These are phyloP conservation scores for Drosophila ezoana DNA, from an alignment of 2,888 invertebrate species.

Conservation along the genomic window DNA sequence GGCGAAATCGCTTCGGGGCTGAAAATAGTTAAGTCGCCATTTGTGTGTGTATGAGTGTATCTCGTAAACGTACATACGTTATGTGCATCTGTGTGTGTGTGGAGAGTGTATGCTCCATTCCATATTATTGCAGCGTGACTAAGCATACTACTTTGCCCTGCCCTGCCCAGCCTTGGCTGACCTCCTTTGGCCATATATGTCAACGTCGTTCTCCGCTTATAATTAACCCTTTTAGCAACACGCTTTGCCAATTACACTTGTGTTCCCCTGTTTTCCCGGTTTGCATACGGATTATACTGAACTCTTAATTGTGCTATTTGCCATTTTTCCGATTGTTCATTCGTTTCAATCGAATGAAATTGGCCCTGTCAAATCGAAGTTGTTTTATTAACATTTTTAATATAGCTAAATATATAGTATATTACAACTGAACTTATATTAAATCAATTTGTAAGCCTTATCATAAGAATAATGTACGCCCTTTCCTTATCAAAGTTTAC, in stretches of 20 bases:
- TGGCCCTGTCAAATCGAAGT: background rate
- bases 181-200: slow-evolving; percentile 34
- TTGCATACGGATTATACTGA: no score
- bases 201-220: slow-evolving; percentile 49
- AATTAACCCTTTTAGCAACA: slow-evolving; percentile 74
- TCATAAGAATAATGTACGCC: background rate
- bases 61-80: background rate
- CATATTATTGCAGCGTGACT: slow-evolving; percentile 60
- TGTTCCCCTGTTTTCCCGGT: background rate
- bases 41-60: slow-evolving; percentile 27
- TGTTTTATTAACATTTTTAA: slow-evolving; percentile 7
- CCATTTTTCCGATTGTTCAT: background rate
- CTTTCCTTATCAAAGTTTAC: background rate
- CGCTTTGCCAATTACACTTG: slow-evolving; percentile 23
- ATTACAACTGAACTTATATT: slow-evolving; percentile 7
- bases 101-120: slow-evolving; percentile 33
- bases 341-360: background rate
- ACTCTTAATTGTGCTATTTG: no score
- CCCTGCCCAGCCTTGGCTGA: slow-evolving; percentile 23
- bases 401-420: background rate
- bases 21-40: slow-evolving; percentile 61
- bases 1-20: slow-evolving; percentile 60
- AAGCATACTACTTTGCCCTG: slow-evolving; percentile 54
- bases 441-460: background rate
- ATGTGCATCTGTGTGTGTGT: background rate